Evolutionary conservation across 2,113 vertebrate species (phyloP).

Genomic region (Ptilonorhynchus violaceus): DNA sequence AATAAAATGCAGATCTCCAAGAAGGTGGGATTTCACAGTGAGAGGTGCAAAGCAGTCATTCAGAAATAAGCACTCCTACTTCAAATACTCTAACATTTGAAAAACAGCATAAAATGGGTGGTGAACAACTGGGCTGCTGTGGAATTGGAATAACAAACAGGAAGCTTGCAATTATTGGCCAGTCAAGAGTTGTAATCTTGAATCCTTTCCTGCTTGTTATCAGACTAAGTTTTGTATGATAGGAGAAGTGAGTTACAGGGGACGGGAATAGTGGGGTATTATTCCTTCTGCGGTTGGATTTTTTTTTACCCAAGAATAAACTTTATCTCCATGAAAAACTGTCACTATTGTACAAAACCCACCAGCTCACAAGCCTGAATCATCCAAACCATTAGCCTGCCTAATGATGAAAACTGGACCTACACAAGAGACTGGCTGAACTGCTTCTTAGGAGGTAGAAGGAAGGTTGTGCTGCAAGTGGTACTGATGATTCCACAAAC

Average conservation of each 20-base stretch:
- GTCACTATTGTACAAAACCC: background rate
- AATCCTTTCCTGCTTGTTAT: background rate
- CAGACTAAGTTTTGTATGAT: background rate
- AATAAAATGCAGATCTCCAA: background rate
- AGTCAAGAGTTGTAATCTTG: background rate
- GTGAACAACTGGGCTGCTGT: background rate
- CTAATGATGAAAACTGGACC: background rate
- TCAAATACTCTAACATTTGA: background rate
- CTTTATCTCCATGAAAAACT: background rate
- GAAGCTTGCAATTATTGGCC: background rate
- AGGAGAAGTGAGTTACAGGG: background rate
- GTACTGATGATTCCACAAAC: background rate
- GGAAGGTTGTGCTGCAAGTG: background rate
- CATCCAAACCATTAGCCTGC: background rate
- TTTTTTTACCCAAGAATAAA: background rate
- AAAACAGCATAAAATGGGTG: background rate
- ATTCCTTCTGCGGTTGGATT: background rate
- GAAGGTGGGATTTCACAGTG: background rate
- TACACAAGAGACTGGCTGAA: background rate
- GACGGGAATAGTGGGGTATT: background rate
- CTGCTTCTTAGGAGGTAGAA: background rate
- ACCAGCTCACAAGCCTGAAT: background rate
- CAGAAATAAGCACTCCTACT: background rate
- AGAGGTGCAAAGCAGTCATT: background rate
- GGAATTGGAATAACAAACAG: background rate